A percentile compares a stretch with the other conserved stretches of the same genome.
These are phyloP conservation scores for Drosophila tropicalis DNA, from an alignment of 1,140 invertebrate species.

Conservation along the genomic window DNA sequence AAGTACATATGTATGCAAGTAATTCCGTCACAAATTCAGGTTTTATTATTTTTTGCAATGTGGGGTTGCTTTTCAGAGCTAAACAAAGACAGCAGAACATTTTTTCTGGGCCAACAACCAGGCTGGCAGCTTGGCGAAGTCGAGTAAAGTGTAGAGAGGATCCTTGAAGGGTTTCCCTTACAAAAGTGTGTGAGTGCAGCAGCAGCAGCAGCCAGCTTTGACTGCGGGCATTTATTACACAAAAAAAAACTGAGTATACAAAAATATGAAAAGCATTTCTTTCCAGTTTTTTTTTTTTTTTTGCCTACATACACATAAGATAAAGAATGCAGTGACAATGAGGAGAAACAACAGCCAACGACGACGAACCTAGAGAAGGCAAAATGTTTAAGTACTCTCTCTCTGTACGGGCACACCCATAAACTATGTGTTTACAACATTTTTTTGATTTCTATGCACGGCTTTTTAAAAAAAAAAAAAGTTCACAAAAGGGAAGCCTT, in stretches of 20 bases:
- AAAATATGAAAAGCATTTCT: conserved; percentile 35
- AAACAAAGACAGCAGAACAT: conserved; percentile 9
- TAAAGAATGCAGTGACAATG: conserved; percentile 21
- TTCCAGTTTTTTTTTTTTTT: not conserved
- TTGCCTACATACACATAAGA: not conserved
- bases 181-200: conserved; percentile 5
- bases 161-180: conserved; percentile 57
- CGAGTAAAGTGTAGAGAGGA: conserved; percentile 21
- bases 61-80: conserved; percentile 3
- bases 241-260: conserved; percentile 1
- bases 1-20: conserved; percentile 9
- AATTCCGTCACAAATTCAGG: conserved; percentile 10
- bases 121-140: conserved; percentile 21
- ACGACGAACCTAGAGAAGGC: conserved; percentile 1
- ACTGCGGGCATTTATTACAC: conserved; percentile 12
- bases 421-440: conserved; percentile 38
- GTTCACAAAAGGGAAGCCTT: conserved; percentile 50
- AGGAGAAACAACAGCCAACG: conserved; percentile 13
- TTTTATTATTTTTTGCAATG: not conserved
- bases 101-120: conserved; percentile 21
- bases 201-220: conserved; percentile 18
- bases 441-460: conserved; percentile 68
- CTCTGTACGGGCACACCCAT: conserved; percentile 41
- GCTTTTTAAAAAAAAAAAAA: conserved; percentile 27
- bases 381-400: not conserved